phyloP scores from a whole-genome alignment of 2,797 vertebrate species.

The Lepilemur ruficaudatus region DNA sequence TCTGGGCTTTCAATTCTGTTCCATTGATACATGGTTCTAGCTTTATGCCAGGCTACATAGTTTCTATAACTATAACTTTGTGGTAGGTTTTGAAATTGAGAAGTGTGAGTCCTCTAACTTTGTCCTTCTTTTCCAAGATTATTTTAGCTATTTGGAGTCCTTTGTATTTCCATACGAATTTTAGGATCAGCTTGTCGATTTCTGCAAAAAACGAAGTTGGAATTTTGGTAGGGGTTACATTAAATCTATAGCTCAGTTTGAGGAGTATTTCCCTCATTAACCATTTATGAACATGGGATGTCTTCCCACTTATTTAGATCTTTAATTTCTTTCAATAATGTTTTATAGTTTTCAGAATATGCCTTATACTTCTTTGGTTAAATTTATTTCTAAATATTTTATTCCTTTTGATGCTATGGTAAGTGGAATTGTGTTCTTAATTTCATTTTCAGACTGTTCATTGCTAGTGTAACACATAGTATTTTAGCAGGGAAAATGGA shows the following conservation, averaged over 20 bases:
- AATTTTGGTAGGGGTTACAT: not conserved
- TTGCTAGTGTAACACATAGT: not conserved
- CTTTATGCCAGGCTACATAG: not conserved
- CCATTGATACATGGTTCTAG: not conserved
- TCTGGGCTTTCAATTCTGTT: not conserved
- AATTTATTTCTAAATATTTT: conserved; percentile 15
- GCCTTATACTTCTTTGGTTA: not conserved
- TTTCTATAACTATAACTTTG: not conserved
- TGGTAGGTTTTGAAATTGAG: not conserved
- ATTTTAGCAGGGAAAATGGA: not conserved
- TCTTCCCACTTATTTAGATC: not conserved
- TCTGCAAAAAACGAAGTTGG: not conserved
- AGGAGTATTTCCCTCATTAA: not conserved
- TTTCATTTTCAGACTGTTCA: conserved; percentile 18
- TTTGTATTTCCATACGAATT: not conserved
- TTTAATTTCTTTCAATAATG: not conserved
- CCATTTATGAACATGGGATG: not conserved
- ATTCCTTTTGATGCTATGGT: not conserved
- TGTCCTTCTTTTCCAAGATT: not conserved
- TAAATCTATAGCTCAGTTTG: not conserved
- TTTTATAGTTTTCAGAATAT: not conserved
- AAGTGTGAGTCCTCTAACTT: not conserved
- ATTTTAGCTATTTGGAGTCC: not conserved
- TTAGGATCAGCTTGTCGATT: not conserved
- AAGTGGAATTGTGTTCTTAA: not conserved